Evolutionary conservation across 2,797 vertebrate species (phyloP), one percentile per base, ranked within the genome.

Genomic region (Diplodus sargus): DNA sequence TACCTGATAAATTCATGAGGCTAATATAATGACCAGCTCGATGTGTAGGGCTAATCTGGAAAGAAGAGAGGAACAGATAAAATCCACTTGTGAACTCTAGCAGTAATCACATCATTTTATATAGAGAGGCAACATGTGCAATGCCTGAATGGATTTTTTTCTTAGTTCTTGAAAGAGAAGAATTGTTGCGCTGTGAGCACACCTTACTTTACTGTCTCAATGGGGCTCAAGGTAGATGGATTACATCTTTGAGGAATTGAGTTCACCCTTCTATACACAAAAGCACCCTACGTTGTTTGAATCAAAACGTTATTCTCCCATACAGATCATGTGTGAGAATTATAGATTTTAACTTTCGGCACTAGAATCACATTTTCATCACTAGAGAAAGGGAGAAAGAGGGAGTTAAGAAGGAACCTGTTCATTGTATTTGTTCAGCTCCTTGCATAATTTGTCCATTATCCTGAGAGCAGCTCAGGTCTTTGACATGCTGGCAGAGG

Each of bases 391-490:
- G 23, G 14, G 9, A 60, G 60, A 76, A 42, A 64, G 23, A 5
- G 12, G 43, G 70, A 58, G 62, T 63, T 47, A 49, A 57, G 43
- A 62, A 34, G 22, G 23, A 78, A 51, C 22, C 4, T 74, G 58
- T 83, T 75, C 25, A 28, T 85, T 87, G 2, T 75, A 22, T 86
- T 88, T 85, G 72, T 72, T 76, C 79, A 68, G 66, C 43, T 82
- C 69, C 45, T 78, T 85, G 82, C 66, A 81, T 85, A 85, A 85
- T 83, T 80, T 78, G 78, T 71, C 79, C n/a, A 73, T 91, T 78
- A 87, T 83, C 59, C 39, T 25, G 58, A 73, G 74, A 80, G 71
- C 76, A 60, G 82, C 61, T 82, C 71, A 64, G 83, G 78, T 80
- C 74, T 68, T 62, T 73, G 71, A 74, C 81, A 63, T 58, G 22